Base-by-base conservation (phyloP, 2,113 vertebrate genomes). In the Myotis yumanensis region DNA sequence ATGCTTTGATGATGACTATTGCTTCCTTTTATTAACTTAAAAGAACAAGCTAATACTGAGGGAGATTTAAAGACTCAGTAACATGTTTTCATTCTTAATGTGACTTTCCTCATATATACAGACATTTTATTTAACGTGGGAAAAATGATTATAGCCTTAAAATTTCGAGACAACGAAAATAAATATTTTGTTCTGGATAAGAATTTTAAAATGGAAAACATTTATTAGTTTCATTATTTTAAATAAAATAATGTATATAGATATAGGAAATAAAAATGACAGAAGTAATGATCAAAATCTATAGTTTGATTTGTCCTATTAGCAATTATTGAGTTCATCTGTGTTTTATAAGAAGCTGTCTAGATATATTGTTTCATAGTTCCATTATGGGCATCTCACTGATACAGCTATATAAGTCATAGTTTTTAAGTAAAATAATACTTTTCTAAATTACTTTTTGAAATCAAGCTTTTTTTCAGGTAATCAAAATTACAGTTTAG, bases 1-100 rank as follows among this genome's bases (percentile, higher is more conserved):
- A 85, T 64, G 35, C 72, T 96, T 97, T 97, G 91, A 97, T 92
- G 93, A 96, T 71, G 64, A 46, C 20, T 96, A 81, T 35, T 32
- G 20, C 40, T 91, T 95, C 85, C 77, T 85, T 96, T 90, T 46
- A 92, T 52, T 91, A 96, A 86, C 94, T 86, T 96, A 77, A 97
- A 98, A 96, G 92, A 95, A 95, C 10, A 83, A 92, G 32, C 18
- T 96, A 57, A 69, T 64, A 25, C 59, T 96, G 85, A 64, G 0
- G 8, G 80, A 94, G 3, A 86, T 82, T 94, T 96, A 95, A 91
- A 62, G 64, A 83, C 81, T 95, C 87, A 89, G 40, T 92, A 81
- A 46, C 83, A 72, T 68, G 93, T 52, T 91, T 72, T 81, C 0
- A 0, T 87, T 91, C 48, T 91, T 20, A 90, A 91, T 95, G n/a